Base-by-base conservation (phyloP, 2,797 vertebrate genomes). In the Acipenser ruthenus region DNA sequence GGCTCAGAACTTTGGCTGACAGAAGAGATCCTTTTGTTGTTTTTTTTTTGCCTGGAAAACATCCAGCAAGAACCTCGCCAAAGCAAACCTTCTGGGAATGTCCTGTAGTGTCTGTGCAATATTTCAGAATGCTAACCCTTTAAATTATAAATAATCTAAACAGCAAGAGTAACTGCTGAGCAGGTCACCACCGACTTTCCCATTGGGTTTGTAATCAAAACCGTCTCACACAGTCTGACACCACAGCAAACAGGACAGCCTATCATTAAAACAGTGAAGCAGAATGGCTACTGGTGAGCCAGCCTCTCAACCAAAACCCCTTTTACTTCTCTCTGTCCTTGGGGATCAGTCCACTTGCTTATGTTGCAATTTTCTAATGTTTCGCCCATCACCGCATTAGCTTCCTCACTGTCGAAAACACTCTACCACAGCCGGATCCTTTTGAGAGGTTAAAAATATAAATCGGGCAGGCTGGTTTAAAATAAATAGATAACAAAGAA, bases 171-270 rank as follows among this genome's bases (percentile, higher is more conserved):
- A 50, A 64, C 55, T 49, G 69, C 65, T 64, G 62, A 61, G 67
- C 69, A 60, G 62, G 65, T 55, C 65, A 50, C 65, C 15, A 11
- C 69, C 12, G 62, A 49, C 48, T 52, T 64, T 70, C 65, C 61
- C 65, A 50, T 52, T 13, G 69, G 55, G 65, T 53, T 56, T 51
- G 69, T 65, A 70, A 70, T 70, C 62, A 70, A 70, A 70, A 62
- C 65, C 63, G 49, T 64, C 63, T 67, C 65, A 64, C 10, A 62
- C 65, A 8, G 56, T 59, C 62, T 10, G 62, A 67, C 69, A 70
- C 64, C 69, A 66, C 62, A 67, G 65, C 69, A 67, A 65, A 63
- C 69, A 67, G 69, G 47, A 55, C 51, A 61, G 53, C 37, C 60
- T 47, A 62, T 67, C 69, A 64, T 70, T 64, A 70, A 70, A 64